Conservation (phyloP, 2,113 vertebrate genomes). For the Halichoerus grypus region DNA sequence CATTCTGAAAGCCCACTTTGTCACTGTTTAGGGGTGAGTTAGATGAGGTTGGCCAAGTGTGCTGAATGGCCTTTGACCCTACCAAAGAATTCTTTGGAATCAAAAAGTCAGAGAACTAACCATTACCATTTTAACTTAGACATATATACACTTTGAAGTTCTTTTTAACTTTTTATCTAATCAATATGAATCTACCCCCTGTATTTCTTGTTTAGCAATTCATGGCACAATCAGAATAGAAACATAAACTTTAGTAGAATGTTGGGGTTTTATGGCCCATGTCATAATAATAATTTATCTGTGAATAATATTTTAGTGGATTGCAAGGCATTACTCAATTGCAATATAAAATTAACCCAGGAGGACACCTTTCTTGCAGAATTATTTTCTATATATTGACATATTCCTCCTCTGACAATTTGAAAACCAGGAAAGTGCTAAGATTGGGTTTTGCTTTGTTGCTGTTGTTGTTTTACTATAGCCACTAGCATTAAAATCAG, state of each 20-base stretch:
- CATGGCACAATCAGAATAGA: background rate
- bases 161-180: constrained; percentile 7
- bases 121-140: background rate
- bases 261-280: background rate
- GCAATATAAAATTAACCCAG: background rate
- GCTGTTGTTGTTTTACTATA: background rate
- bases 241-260: background rate
- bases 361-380: background rate
- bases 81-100: background rate
- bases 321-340: background rate
- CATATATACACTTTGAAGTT: background rate
- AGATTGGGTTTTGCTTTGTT: background rate
- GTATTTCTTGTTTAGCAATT: background rate
- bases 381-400: background rate
- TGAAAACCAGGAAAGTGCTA: background rate
- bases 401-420: background rate
- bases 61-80: background rate
- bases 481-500: background rate
- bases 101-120: background rate
- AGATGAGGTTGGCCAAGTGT: background rate
- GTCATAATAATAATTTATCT: background rate
- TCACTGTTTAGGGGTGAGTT: background rate
- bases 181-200: background rate
- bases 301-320: background rate
- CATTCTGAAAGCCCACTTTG: background rate